A percentile compares a stretch with the other conserved stretches of the same genome.
Conservation (phyloP, 2,797 vertebrate genomes). For the Acomys russatus region DNA sequence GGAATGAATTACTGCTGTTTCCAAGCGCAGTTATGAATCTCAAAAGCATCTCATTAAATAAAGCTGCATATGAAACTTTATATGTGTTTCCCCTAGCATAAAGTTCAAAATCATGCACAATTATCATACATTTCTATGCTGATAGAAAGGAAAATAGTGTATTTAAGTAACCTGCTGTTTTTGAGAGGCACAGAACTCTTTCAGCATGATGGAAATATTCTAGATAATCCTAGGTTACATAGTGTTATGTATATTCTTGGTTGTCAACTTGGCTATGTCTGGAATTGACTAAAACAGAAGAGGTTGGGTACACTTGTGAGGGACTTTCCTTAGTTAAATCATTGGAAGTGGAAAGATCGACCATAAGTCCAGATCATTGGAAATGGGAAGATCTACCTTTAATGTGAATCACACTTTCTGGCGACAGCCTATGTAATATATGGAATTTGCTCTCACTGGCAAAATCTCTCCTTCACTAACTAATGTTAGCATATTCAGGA, state of each 20-base stretch:
- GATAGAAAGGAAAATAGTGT: background rate
- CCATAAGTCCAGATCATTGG: background rate
- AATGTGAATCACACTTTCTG: background rate
- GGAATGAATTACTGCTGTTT: background rate
- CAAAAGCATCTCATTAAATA: background rate
- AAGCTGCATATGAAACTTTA: background rate
- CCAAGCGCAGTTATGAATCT: background rate
- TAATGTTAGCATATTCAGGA: background rate
- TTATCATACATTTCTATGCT: background rate
- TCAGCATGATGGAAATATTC: background rate
- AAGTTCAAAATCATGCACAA: constrained; percentile 20
- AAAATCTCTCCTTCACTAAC: background rate
- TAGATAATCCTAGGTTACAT: background rate
- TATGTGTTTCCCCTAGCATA: background rate
- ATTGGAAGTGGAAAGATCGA: background rate
- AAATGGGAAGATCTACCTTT: background rate
- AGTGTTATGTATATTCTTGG: background rate
- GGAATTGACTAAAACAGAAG: background rate
- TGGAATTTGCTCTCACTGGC: background rate
- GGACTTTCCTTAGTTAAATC: background rate
- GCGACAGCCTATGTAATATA: no score
- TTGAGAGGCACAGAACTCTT: background rate
- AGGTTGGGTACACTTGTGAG: background rate
- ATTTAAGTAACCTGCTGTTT: background rate
- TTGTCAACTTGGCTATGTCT: background rate